Conservation (phyloP, 1,140 invertebrate genomes). For the Drosophila rufa region DNA sequence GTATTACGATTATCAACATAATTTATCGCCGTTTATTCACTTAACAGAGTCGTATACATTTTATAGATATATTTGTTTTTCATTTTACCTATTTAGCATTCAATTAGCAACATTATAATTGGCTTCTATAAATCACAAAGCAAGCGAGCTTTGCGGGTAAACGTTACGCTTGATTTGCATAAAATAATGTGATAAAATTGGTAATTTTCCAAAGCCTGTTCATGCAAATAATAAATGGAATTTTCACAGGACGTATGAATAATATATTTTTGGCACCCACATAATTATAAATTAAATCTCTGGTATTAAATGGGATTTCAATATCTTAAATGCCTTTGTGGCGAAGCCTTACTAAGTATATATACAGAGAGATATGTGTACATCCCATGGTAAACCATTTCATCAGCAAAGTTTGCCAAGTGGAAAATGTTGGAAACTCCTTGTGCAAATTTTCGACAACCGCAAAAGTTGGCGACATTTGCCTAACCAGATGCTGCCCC, state of each 20-base stretch:
- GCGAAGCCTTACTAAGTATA: background rate
- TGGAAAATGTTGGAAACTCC: slow-evolving; percentile 22
- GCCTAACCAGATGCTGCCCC: slow-evolving; percentile 49
- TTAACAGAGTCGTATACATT: background rate
- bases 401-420: slow-evolving; percentile 20
- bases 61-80: slow-evolving; percentile 10
- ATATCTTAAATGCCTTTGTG: slow-evolving; percentile 2
- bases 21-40: slow-evolving; percentile 1
- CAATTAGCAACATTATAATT: slow-evolving; percentile 36
- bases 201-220: slow-evolving; percentile 15
- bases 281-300: slow-evolving; percentile 36
- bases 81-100: slow-evolving; percentile 19
- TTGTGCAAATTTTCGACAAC: slow-evolving; percentile 38
- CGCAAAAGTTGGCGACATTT: slow-evolving; percentile 50
- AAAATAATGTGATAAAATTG: slow-evolving; percentile 15
- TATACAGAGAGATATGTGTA: background rate
- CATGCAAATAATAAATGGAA: slow-evolving; percentile 2
- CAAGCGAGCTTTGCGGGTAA: background rate
- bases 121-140: slow-evolving; percentile 21
- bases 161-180: slow-evolving; percentile 31
- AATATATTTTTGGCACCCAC: slow-evolving; percentile 1
- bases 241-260: slow-evolving; percentile 1
- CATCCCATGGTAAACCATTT: slow-evolving; percentile 13
- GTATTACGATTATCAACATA: background rate
- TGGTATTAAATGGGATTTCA: slow-evolving; percentile 24